Conservation (phyloP, 2,888 invertebrate genomes). For the Drosophila infuscata region DNA sequence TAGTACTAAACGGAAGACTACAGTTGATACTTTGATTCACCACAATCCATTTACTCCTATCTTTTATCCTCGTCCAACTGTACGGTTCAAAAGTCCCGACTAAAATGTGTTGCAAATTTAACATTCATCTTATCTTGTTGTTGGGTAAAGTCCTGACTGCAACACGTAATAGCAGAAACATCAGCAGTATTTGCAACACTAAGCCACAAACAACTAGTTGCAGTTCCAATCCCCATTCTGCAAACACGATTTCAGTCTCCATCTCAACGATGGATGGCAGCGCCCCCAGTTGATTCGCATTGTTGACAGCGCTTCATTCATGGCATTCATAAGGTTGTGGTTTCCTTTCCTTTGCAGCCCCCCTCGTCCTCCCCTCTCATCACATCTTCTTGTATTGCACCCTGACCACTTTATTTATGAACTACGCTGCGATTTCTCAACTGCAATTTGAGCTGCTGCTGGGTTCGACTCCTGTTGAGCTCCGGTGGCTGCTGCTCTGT, state of each 20-base stretch:
- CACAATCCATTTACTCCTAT: background rate
- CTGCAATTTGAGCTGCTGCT: slow-evolving; percentile 66
- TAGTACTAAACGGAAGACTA: background rate
- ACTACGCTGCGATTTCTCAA: slow-evolving; percentile 68
- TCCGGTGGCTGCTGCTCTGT: slow-evolving; percentile 3
- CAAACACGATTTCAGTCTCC: background rate
- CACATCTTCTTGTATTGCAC: slow-evolving; percentile 8
- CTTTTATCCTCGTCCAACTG: background rate
- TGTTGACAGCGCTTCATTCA: slow-evolving; percentile 77
- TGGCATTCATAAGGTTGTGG: slow-evolving; percentile 60
- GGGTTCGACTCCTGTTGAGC: slow-evolving; percentile 17
- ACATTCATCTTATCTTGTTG: slow-evolving; percentile 56
- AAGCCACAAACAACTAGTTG: slow-evolving; percentile 55
- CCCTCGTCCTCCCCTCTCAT: background rate
- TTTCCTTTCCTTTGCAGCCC: background rate
- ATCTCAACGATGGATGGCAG: slow-evolving; percentile 14
- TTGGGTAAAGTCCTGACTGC: slow-evolving; percentile 39
- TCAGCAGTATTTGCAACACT: slow-evolving; percentile 41
- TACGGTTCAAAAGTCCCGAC: slow-evolving; percentile 11
- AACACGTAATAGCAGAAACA: slow-evolving; percentile 35
- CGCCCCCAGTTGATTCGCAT: slow-evolving; percentile 55
- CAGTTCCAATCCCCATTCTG: slow-evolving; percentile 24
- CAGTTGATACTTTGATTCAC: slow-evolving; percentile 11
- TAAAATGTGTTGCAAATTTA: slow-evolving; percentile 49
- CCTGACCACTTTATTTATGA: slow-evolving; percentile 67